Conservation (phyloP, 1,140 invertebrate species). For the Cydia strobilella region DNA sequence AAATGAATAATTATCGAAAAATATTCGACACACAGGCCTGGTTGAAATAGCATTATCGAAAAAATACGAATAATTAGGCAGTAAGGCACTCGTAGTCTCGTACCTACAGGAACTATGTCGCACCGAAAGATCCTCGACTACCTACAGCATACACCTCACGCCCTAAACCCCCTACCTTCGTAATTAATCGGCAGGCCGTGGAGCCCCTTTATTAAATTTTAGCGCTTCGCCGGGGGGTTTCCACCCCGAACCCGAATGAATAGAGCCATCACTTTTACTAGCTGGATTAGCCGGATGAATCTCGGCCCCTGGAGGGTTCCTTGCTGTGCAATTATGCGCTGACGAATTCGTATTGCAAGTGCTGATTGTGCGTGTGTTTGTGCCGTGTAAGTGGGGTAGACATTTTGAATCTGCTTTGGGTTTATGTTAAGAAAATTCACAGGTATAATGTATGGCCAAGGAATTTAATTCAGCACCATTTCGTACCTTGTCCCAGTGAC, state of each 20-base stretch:
- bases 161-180: conserved; percentile 61
- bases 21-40: too few relatives aligned
- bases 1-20: too few relatives aligned
- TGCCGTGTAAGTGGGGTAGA: background rate
- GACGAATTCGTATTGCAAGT: conserved; percentile 53
- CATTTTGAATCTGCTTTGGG: background rate
- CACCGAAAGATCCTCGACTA: background rate
- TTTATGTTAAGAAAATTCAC: too few relatives aligned
- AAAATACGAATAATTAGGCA: background rate
- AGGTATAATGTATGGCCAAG: too few relatives aligned
- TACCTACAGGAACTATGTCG: background rate
- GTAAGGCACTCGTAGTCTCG: too few relatives aligned
- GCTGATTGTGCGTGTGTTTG: conserved; percentile 44
- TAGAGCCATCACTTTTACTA: conserved; percentile 77
- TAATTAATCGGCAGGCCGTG: conserved; percentile 74
- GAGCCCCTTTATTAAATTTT: conserved; percentile 77
- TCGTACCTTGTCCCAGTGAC: too few relatives aligned
- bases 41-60: too few relatives aligned
- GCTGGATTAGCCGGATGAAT: conserved; percentile 76
- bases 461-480: too few relatives aligned
- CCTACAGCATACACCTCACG: conserved; percentile 37
- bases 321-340: conserved; percentile 57
- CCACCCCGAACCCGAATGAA: conserved; percentile 52
- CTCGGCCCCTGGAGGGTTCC: conserved; percentile 61
- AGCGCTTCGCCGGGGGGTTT: conserved; percentile 57